A percentile compares a stretch with the other conserved stretches of the same genome.
phyloP scores from a whole-genome alignment of 2,113 vertebrate genomes.

The Riparia riparia region DNA sequence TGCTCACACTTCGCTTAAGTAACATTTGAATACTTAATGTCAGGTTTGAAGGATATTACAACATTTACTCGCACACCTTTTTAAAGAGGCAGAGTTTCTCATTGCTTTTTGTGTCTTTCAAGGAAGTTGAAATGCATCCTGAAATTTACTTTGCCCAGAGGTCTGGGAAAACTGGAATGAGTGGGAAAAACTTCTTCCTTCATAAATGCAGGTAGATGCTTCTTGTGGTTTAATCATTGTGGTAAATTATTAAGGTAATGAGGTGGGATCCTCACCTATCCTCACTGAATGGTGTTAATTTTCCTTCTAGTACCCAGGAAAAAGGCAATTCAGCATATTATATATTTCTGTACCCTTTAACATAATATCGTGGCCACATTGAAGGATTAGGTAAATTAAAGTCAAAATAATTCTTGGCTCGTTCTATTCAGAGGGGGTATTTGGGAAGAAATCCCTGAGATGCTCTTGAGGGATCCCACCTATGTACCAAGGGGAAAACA shows the following conservation, averaged over 20 bases:
- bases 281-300: slow-evolving; percentile 53
- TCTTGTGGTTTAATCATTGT: slow-evolving; percentile 45
- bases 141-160: slow-evolving; percentile 27
- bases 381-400: slow-evolving; percentile 56
- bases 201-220: slow-evolving; percentile 72
- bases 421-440: neutral
- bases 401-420: slow-evolving; percentile 36
- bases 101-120: neutral
- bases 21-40: slow-evolving; percentile 96
- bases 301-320: slow-evolving; percentile 55
- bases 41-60: slow-evolving; percentile 90
- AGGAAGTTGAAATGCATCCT: neutral
- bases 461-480: neutral
- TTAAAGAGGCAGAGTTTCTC: slow-evolving; percentile 50
- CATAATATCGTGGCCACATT: slow-evolving; percentile 36
- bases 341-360: slow-evolving; percentile 72
- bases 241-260: slow-evolving; percentile 59
- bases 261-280: neutral
- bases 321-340: slow-evolving; percentile 54
- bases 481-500: neutral
- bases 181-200: slow-evolving; percentile 68
- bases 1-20: slow-evolving; percentile 93
- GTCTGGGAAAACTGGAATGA: slow-evolving; percentile 29
- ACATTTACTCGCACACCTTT: slow-evolving; percentile 66
- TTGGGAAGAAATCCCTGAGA: slow-evolving; percentile 31